phyloP scores from a whole-genome alignment of 2,113 vertebrate species.

The Catharus minimus region DNA sequence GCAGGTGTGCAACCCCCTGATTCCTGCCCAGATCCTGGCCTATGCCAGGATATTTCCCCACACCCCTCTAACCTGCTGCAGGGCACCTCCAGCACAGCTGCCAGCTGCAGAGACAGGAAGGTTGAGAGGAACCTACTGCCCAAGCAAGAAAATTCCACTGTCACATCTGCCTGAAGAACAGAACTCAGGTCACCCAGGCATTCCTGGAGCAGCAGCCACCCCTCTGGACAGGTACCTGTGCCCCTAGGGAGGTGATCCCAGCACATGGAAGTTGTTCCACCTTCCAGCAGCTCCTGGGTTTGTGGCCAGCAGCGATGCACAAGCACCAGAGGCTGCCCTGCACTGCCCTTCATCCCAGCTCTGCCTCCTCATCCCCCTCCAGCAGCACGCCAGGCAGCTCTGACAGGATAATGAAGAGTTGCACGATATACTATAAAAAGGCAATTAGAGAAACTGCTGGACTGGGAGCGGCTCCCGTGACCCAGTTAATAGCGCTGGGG shows the following conservation, averaged over 20 bases:
- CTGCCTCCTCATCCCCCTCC: neutral
- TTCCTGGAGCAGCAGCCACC: neutral
- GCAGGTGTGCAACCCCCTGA: rapidly evolving
- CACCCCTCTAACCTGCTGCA: neutral
- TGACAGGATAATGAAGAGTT: slow-evolving; percentile 82
- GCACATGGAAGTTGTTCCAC: neutral
- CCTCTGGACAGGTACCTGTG: rapidly evolving
- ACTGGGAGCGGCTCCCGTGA: slow-evolving; percentile 74
- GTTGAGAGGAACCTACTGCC: neutral
- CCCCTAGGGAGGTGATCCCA: neutral
- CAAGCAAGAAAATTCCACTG: rapidly evolving
- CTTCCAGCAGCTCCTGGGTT: neutral
- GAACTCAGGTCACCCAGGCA: neutral
- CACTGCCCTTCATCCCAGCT: neutral
- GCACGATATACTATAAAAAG: slow-evolving; percentile 78
- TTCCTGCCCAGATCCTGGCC: neutral
- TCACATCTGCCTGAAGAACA: neutral
- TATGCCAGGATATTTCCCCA: neutral
- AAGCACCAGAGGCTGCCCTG: neutral
- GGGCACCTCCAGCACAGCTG: neutral
- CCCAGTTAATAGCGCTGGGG: slow-evolving; percentile 79
- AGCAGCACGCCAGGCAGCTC: slow-evolving; percentile 46
- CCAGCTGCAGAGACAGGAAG: neutral
- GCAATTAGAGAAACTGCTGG: slow-evolving; percentile 82
- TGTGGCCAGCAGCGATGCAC: rapidly evolving